A percentile compares a stretch with the other conserved stretches of the same genome.
These are phyloP conservation scores for Sarcophaga rosellei DNA, from an alignment of 2,888 invertebrate genomes.

Conservation along the genomic window DNA sequence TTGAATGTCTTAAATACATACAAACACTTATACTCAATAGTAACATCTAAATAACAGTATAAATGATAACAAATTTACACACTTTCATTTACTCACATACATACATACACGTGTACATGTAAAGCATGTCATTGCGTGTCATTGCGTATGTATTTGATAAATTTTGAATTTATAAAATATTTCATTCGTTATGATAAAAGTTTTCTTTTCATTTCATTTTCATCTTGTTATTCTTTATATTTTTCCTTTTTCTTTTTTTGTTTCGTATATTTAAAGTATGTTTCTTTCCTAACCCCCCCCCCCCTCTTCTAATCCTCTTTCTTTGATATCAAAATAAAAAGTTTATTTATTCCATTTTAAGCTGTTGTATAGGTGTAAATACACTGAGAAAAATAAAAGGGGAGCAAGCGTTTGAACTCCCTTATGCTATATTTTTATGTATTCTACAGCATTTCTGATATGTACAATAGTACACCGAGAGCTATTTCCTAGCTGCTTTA, in stretches of 20 bases:
- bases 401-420: too few species aligned
- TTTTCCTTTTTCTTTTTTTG: neutral
- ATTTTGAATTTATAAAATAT: slow-evolving; percentile 77
- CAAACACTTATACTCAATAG: neutral
- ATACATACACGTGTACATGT: neutral
- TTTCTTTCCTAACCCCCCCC: too few species aligned
- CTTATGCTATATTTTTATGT: too few species aligned
- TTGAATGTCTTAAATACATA: slow-evolving; percentile 24
- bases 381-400: too few species aligned
- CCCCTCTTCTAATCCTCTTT: too few species aligned
- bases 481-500: too few species aligned
- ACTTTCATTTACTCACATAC: too few species aligned
- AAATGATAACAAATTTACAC: neutral
- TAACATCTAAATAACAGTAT: neutral
- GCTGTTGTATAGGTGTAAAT: too few species aligned
- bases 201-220: slow-evolving; percentile 27
- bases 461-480: too few species aligned
- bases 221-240: slow-evolving; percentile 10
- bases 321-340: too few species aligned
- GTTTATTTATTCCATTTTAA: too few species aligned
- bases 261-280: neutral
- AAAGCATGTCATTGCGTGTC: neutral
- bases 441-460: too few species aligned
- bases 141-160: slow-evolving; percentile 71
- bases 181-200: slow-evolving; percentile 38